Base-by-base conservation (phyloP, 2,797 vertebrate genomes). In the Eurystomus glaucurus region DNA sequence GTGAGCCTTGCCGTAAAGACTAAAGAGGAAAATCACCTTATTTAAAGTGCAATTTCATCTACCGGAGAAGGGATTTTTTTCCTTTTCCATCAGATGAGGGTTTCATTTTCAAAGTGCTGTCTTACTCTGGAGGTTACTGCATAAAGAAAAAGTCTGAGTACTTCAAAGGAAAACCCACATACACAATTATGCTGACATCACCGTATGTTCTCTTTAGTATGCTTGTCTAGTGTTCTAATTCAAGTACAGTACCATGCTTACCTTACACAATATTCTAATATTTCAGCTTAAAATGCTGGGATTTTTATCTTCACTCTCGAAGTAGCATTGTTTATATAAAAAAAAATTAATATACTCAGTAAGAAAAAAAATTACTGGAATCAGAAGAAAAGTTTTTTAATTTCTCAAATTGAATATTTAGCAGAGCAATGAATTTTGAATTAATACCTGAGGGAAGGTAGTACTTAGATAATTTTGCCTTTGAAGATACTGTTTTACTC, bases 311-410 rank as follows among this genome's bases (percentile, higher is more conserved):
- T 50, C 20, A 16, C 3, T 69, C 8, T 64, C 23, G 81, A 81
- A 54, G 86, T 61, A 75, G 2, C 9, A 35, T 68, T 29, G 6
- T 45, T 17, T 35, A 50, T 90, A 76, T 71, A 46, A 65, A 54
- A n/a, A 0, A 5, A 39, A 43, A 37, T 37, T 33, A 41, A 11
- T 35, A 45, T 23, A 31, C 6, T 50, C 0, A 0, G 15, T 64
- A 41, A 51, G 9, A 21, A 61, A 64, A 80, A 41, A 12, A 18
- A 4, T 0, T 51, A 35, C 16, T 39, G 20, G 26, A 79, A 76
- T 65, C 13, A 64, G 28, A 88, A 64, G 4, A 18, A 64, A 88
- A 52, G 31, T 37, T 48, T 8, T 20, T 2, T 77, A 23, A 50
- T 60, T 90, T 81, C 37, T 88, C 16, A 83, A 75, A 45, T 41